These are phyloP conservation scores for Monochamus alternatus DNA, from an alignment of 2,888 invertebrate species.

Conservation along the genomic window DNA sequence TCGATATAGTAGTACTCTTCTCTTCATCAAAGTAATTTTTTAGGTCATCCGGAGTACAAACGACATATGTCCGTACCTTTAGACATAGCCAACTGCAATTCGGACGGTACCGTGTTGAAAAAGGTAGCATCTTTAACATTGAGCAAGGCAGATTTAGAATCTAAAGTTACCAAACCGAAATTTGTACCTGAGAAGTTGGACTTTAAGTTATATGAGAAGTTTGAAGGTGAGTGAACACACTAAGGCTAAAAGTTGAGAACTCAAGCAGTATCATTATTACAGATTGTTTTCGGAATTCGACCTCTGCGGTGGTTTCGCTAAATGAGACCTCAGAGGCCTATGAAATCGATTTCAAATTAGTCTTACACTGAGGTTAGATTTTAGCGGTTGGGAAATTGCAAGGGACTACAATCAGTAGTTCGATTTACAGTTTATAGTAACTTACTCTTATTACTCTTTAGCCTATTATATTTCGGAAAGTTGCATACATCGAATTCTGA, in stretches of 20 bases:
- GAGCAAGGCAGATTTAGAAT: constrained; percentile 80
- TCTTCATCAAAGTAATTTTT: constrained; percentile 40
- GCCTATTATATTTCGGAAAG: too few relatives aligned
- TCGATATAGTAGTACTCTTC: too few relatives aligned
- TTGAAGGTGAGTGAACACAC: constrained; percentile 82
- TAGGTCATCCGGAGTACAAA: constrained; percentile 63
- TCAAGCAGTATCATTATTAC: not conserved
- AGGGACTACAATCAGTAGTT: not conserved
- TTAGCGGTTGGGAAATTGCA: not conserved
- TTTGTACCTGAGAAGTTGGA: constrained; percentile 90
- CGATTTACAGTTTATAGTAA: too few relatives aligned
- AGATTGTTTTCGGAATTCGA: constrained; percentile 2
- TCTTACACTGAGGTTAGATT: not conserved
- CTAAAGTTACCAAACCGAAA: constrained; percentile 80
- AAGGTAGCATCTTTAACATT: constrained; percentile 89
- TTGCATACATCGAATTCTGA: too few relatives aligned
- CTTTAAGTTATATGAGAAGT: constrained; percentile 90
- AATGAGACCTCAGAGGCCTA: not conserved
- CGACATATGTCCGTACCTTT: constrained; percentile 67
- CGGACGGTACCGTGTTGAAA: constrained; percentile 82
- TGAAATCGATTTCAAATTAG: not conserved
- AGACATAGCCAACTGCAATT: constrained; percentile 69
- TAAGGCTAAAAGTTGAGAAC: constrained; percentile 15
- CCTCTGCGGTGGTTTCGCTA: not conserved
- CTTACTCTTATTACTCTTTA: too few relatives aligned